Percentiles rank a stretch among this genome's conserved stretches.
phyloP scores from a whole-genome alignment of 2,113 vertebrate species.

The Mus pahari region DNA sequence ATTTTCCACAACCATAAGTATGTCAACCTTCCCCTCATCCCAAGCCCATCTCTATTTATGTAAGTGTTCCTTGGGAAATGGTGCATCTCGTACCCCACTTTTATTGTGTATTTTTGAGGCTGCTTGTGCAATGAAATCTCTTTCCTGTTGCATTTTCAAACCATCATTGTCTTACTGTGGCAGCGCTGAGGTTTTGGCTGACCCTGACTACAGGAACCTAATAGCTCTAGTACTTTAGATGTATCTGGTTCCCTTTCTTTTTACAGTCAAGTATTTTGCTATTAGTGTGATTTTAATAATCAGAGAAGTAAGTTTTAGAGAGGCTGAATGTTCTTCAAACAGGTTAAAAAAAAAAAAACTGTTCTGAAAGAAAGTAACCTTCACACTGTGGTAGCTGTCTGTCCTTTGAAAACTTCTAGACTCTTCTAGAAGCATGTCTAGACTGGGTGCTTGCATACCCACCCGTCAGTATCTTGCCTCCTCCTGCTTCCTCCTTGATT shows the following conservation, averaged over 20 bases:
- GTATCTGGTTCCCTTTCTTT: background rate
- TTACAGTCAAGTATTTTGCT: background rate
- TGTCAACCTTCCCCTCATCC: background rate
- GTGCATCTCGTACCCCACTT: background rate
- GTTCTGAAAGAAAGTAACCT: background rate
- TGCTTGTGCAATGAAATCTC: background rate
- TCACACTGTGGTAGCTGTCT: background rate
- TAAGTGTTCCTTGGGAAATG: background rate
- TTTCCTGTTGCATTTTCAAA: background rate
- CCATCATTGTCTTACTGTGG: background rate
- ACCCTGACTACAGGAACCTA: background rate
- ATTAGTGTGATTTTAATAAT: slow-evolving; percentile 26
- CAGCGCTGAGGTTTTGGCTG: background rate
- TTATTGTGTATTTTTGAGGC: background rate
- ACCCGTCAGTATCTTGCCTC: background rate
- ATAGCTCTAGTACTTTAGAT: background rate
- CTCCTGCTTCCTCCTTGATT: background rate
- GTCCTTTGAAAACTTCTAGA: background rate
- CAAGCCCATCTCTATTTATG: background rate
- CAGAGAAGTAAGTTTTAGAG: slow-evolving; percentile 5
- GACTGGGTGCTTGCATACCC: background rate
- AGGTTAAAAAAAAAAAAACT: background rate
- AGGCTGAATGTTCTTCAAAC: background rate
- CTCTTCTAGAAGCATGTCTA: background rate
- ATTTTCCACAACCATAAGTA: slow-evolving; percentile 28